Evolutionary conservation across 1,140 invertebrate genomes (phyloP).

Genomic region (Coptotermes formosanus): DNA sequence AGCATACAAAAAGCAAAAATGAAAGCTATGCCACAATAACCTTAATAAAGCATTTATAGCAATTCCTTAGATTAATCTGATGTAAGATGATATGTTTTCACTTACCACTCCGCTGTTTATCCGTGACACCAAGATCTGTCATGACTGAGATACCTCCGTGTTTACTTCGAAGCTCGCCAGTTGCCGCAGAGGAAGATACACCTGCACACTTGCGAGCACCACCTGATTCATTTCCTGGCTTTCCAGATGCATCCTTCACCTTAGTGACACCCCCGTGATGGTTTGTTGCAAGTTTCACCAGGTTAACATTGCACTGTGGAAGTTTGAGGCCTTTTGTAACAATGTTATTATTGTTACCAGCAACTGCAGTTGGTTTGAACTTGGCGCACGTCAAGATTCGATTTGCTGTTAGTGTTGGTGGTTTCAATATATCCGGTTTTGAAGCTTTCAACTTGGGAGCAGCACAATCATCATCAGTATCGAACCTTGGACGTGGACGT

Average conservation of each 20-base stretch:
- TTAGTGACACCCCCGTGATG: constrained; percentile 47
- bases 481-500: constrained; percentile 26
- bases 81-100: background rate
- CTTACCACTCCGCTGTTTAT: constrained; percentile 13
- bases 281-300: constrained; percentile 43
- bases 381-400: constrained; percentile 33
- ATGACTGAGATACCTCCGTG: background rate
- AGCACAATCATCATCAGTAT: constrained; percentile 28
- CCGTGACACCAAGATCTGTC: background rate
- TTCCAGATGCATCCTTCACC: constrained; percentile 40
- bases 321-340: constrained; percentile 40
- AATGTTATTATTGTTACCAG: constrained; percentile 8
- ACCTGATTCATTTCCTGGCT: background rate
- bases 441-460: constrained; percentile 39
- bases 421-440: constrained; percentile 43
- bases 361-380: constrained; percentile 31
- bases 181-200: background rate
- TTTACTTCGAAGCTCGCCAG: background rate
- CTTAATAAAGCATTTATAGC: background rate
- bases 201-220: background rate
- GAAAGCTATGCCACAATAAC: background rate
- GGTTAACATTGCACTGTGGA: constrained; percentile 47
- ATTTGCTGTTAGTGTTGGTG: constrained; percentile 43
- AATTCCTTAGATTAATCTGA: background rate
- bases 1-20: background rate